Conservation (phyloP, 37 sponge, comb jelly and placozoan species). For the Halisarca cf. caerulea region DNA sequence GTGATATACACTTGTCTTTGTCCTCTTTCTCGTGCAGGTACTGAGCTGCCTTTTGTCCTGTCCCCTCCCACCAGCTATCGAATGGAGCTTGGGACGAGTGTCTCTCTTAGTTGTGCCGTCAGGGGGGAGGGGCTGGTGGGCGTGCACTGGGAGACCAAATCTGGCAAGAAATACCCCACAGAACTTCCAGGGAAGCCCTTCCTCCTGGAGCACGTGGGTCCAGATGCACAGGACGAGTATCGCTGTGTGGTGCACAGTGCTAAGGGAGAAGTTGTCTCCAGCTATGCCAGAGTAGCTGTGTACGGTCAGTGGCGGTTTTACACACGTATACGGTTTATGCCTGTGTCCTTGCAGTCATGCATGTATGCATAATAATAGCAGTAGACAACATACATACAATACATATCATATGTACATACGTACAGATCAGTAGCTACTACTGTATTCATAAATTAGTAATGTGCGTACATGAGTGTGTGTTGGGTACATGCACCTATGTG, state of each 20-base stretch:
- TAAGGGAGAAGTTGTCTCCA: background rate
- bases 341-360: too few relatives aligned
- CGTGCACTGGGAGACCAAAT: slow-evolving; percentile 10
- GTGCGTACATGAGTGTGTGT: background rate
- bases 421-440: background rate
- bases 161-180: background rate
- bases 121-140: slow-evolving; percentile 8
- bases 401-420: background rate
- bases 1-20: background rate
- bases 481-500: background rate
- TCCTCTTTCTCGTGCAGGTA: background rate
- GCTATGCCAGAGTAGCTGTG: background rate
- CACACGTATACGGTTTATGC: too few relatives aligned
- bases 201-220: background rate
- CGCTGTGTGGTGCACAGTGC: background rate
- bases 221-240: background rate
- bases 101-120: slow-evolving; percentile 2
- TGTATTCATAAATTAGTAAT: too few relatives aligned
- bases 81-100: background rate
- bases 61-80: background rate
- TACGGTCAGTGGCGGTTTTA: background rate
- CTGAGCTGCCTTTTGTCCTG: slow-evolving; percentile 3
- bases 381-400: background rate
- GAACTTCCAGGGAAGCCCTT: background rate
- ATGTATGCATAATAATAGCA: too few relatives aligned